Base-by-base conservation (phyloP, 1,140 invertebrate species). In the Leptoteleia sp. region DNA sequence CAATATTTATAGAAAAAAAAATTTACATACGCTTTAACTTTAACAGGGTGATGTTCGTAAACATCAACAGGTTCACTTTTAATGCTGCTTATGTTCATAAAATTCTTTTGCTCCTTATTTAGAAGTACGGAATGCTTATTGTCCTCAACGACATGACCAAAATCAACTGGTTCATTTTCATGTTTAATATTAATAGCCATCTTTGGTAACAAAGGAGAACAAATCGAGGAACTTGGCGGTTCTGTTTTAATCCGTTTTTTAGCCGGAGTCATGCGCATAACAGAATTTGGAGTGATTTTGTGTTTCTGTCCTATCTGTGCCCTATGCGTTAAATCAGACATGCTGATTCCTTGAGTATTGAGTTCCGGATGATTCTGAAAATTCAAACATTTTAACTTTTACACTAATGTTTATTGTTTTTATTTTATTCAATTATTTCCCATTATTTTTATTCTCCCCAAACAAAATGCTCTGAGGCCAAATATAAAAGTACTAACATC, bases 261-360 rank as follows among this genome's bases (percentile, higher is more conserved):
- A 3, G 83, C 79, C 0, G 82, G 52, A 13, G 84, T 78, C 1
- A 85, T 40, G 4, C 87, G 84, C n/a, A 83, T 55, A 0, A 81
- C 29, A 12, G 81, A 80, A 0, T 54, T 81, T 3, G 83, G 16
- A 0, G 80, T 75, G 2, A 89, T 52, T 52, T 89, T 90, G n/a
- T 89, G 88, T 17, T 90, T 90, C 43, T 89, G 86, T 9, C 88
- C 88, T 6, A 90, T 80, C 47, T 90, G 87, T 48, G 91, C 90
- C 68, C 92, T 80, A 40, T 88, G 81, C 45, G 91, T 88, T n/a
- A 93, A 87, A 80, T 93, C 92, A 16, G 92, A 88, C 1, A 93
- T 81, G 0, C 90, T 90, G 15, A 93, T 91, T 15, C 90, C 91
- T 61, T 90, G 89, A 0, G 90, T 92, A 72, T 92, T 91, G 22